phyloP scores from a whole-genome alignment of 2,888 invertebrate genomes.

The Physocephala rufipes region DNA sequence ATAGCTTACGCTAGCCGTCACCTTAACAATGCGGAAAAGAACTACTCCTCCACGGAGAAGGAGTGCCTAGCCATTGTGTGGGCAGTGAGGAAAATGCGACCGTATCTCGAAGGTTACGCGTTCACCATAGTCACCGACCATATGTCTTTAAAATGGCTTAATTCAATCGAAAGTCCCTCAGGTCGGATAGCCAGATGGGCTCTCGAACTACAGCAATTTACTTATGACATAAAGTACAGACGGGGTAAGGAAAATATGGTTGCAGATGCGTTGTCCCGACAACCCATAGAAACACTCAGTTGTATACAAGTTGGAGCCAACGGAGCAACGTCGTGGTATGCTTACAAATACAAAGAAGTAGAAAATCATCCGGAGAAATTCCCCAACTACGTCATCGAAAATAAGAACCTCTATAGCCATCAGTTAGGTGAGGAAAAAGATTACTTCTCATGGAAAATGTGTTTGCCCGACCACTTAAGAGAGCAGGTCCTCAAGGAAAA shows the following conservation, averaged over 20 bases:
- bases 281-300: slow-evolving; percentile 1
- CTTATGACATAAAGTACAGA: slow-evolving; percentile 18
- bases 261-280: slow-evolving; percentile 34
- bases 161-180: slow-evolving; percentile 35
- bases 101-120: slow-evolving; percentile 40
- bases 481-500: slow-evolving; percentile 7
- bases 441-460: slow-evolving; percentile 1
- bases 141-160: slow-evolving; percentile 38
- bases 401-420: not conserved
- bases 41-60: slow-evolving; percentile 29
- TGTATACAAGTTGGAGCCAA: not conserved
- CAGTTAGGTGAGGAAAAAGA: not conserved
- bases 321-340: not conserved
- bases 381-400: slow-evolving; percentile 4
- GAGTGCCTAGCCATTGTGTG: no score
- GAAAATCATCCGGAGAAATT: not conserved
- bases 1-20: slow-evolving; percentile 21
- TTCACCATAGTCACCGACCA: slow-evolving; percentile 38
- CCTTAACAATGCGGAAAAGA: slow-evolving; percentile 11
- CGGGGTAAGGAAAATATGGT: slow-evolving; percentile 29
- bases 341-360: not conserved
- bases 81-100: no score
- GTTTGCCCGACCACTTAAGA: not conserved
- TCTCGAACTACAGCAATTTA: slow-evolving; percentile 38
- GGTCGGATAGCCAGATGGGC: slow-evolving; percentile 42